Conservation (phyloP, 2,113 vertebrate species). For the Hypocryptadius cinnamomeus region DNA sequence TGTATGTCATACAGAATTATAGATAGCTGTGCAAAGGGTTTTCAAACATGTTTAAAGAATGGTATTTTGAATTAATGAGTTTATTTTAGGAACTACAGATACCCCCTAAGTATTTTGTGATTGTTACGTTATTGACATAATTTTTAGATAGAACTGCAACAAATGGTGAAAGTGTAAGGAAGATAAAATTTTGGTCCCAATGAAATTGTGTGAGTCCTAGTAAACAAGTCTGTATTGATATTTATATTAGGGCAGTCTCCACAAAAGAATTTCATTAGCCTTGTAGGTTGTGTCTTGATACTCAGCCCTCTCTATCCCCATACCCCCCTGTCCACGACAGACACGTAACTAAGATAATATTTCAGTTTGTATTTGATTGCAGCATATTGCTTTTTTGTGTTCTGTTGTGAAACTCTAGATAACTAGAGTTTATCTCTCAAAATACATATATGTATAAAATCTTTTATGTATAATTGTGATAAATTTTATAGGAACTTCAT, state of each 20-base stretch:
- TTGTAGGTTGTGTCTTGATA: background rate
- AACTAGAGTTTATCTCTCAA: background rate
- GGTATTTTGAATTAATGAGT: background rate
- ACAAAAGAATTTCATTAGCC: background rate
- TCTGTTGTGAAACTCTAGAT: background rate
- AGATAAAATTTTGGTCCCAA: background rate
- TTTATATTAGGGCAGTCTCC: background rate
- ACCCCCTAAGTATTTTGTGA: background rate
- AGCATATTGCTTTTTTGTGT: background rate
- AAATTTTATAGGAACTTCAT: slow-evolving; percentile 79
- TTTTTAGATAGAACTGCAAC: background rate
- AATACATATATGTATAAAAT: background rate
- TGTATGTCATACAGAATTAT: background rate
- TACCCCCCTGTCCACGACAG: background rate
- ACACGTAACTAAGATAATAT: background rate
- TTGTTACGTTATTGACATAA: background rate
- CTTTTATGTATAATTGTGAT: background rate
- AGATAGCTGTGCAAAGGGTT: background rate
- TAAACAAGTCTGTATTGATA: background rate
- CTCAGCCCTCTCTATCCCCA: background rate
- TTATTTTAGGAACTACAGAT: background rate
- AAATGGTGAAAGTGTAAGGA: background rate
- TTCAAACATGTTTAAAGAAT: background rate
- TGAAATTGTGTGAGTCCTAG: background rate
- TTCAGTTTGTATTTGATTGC: background rate